Base-by-base conservation (phyloP, 2,888 invertebrate genomes). In the Punctoribates punctum region DNA sequence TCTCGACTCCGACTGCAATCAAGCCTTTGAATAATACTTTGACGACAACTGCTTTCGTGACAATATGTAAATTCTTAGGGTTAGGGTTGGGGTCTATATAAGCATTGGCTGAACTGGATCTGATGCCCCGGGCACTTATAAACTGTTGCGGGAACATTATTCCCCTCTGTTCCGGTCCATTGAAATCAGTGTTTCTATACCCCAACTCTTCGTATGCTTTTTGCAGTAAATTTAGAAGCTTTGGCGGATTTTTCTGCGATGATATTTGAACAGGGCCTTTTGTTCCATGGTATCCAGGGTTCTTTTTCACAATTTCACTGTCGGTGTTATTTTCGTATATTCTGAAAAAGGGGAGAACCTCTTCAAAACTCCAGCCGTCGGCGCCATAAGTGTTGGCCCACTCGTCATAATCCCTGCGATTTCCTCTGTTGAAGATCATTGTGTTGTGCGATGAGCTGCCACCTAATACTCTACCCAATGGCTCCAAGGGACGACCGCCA, bases 41-140 rank as follows among this genome's bases (percentile, higher is more conserved):
- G 8, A 29, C 29, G 8, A 67, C 65, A 6, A 67, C 4, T 29
- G 65, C 17, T 11, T 20, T 34, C 9, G 65, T 6, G 1, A 67
- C 34, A 1, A 67, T 67, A 38, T 67, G 65, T 3, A 67, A 34
- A 20, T 67, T 67, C 11, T 67, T 15, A 9, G 42, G 42, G 13
- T 42, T 1, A 11, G 42, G 42, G 42, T 72, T 72, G 15, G 72
- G 72, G 20, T 72, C 72, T 6, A 72, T 48, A 38, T 72, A 72
- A 5, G 48, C 72, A 15, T 46, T 72, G 42, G 25, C 20, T 13
- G 72, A 25, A 25, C 48, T 48, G 0, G 46, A 25, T 1, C 72
- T n/a, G 8, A 23, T 3, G 20, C 72, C 72, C 1, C 20, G 25
- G 0, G 1, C 0, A 8, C 20, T 38, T 11, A 67, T 67, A 6